phyloP scores from a whole-genome alignment of 2,113 vertebrate species.

The Fulmarus glacialis region DNA sequence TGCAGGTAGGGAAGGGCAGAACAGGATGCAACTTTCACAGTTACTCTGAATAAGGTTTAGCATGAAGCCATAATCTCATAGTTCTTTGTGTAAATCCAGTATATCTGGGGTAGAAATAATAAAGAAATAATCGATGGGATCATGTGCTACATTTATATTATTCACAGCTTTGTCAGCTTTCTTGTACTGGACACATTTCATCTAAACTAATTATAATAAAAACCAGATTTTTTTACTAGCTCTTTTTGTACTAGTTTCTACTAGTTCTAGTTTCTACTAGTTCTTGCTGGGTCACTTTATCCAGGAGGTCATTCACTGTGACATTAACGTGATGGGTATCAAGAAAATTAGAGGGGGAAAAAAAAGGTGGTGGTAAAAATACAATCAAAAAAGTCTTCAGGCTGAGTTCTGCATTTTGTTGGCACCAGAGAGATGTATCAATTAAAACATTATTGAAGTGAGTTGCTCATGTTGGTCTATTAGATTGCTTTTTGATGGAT shows the following conservation, averaged over 20 bases:
- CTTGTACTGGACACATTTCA: not conserved
- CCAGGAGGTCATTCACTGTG: not conserved
- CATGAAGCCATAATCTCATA: not conserved
- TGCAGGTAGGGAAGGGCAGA: not conserved
- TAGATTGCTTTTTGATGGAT: not conserved
- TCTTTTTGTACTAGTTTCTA: not conserved
- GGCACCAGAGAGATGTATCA: not conserved
- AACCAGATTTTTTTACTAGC: not conserved
- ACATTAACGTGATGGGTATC: not conserved
- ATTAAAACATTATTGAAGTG: not conserved
- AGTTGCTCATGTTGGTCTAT: not conserved
- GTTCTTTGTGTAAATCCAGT: not conserved
- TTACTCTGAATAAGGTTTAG: not conserved
- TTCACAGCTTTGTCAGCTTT: not conserved
- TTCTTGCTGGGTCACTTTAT: not conserved
- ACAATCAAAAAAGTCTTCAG: not conserved
- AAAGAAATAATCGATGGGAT: not conserved
- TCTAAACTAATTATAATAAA: not conserved
- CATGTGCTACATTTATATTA: not conserved
- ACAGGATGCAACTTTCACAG: not conserved
- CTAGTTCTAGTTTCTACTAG: not conserved
- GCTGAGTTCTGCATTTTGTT: not conserved
- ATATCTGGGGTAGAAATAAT: not conserved
- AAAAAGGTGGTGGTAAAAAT: not conserved
- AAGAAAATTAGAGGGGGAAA: not conserved